A percentile compares a stretch with the other conserved stretches of the same genome.
Evolutionary conservation across 2,113 vertebrate genomes (phyloP).

Genomic region (Cyanoramphus novaezelandiae): DNA sequence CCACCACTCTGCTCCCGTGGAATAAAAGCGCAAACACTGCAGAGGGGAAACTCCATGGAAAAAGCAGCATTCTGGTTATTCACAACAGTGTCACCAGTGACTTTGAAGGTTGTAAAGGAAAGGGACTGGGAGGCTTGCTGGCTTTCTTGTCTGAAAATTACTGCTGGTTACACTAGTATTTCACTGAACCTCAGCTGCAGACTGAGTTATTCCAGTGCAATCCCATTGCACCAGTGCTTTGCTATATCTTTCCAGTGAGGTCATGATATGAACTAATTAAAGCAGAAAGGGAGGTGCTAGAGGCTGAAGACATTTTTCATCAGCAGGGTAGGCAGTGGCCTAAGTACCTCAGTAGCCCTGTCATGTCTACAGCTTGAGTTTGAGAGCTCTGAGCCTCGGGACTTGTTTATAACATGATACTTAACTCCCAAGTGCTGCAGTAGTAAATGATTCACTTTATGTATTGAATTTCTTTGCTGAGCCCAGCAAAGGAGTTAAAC

Average conservation of each 20-base stretch:
- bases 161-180: background rate
- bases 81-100: background rate
- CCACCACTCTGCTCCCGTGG: rapidly evolving
- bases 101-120: background rate
- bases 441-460: background rate
- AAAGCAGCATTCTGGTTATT: background rate
- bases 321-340: background rate
- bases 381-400: background rate
- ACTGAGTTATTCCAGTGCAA: background rate
- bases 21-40: background rate
- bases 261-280: background rate
- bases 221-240: background rate
- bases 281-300: background rate
- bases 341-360: background rate
- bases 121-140: background rate
- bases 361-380: background rate
- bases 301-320: background rate
- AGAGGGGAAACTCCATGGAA: background rate
- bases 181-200: background rate
- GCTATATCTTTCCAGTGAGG: background rate
- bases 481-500: background rate
- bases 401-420: background rate
- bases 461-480: background rate
- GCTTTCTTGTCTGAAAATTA: background rate
- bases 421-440: background rate